A percentile compares a stretch with the other conserved stretches of the same genome.
Evolutionary conservation across 2,888 invertebrate species (phyloP).

Genomic region (Hypolimnas misippus): DNA sequence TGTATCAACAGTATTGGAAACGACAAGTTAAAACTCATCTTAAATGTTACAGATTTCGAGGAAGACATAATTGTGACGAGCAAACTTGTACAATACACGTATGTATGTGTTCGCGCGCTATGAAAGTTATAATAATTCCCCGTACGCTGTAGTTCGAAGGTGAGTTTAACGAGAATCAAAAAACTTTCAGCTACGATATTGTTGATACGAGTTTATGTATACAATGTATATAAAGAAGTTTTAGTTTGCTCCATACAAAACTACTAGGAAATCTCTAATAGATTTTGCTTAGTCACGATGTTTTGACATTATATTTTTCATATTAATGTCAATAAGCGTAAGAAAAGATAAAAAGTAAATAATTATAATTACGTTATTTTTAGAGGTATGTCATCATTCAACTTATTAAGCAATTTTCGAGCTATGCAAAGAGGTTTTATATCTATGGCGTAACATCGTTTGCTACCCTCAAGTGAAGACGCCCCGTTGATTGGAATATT

Average conservation of each 20-base stretch:
- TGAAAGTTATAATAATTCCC: conserved; percentile 8
- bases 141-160: conserved; percentile 15
- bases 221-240: too few species aligned
- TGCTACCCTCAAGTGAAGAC: conserved; percentile 42
- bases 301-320: background rate
- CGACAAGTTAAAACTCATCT: too few species aligned
- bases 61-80: background rate
- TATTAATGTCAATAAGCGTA: too few species aligned
- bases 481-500: conserved; percentile 65
- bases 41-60: too few species aligned
- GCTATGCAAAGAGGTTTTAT: conserved; percentile 34
- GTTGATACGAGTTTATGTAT: conserved; percentile 2
- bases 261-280: background rate
- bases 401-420: conserved; percentile 13
- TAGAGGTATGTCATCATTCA: background rate
- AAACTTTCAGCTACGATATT: conserved; percentile 23
- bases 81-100: conserved; percentile 7
- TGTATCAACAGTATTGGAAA: too few species aligned
- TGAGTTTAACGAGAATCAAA: conserved; percentile 26
- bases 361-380: background rate
- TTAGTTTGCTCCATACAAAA: background rate
- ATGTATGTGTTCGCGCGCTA: background rate
- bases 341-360: background rate
- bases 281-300: background rate
- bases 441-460: conserved; percentile 42